Base-by-base conservation (phyloP, 2,797 vertebrate species). In the Tapera naevia region DNA sequence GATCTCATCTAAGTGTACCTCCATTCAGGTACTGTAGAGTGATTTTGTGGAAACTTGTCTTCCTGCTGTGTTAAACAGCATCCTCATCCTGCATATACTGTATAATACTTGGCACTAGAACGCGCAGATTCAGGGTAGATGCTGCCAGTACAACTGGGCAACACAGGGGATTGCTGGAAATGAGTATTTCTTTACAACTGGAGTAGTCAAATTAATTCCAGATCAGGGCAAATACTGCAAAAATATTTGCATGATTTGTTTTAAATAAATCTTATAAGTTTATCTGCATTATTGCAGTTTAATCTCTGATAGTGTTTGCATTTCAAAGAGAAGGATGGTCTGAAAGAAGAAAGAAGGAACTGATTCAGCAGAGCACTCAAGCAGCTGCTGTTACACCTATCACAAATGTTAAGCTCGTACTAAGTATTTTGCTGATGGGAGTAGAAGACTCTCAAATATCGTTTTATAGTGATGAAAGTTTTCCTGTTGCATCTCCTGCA, bases 281-380 rank as follows among this genome's bases (percentile, higher is more conserved):
- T 91, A 92, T 89, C 93, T 92, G 45, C 12, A 2, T 87, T 86
- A 53, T 41, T 90, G 67, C 33, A 91, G 89, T 88, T 80, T 80
- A 95, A 83, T 92, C 91, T 91, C 62, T 74, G 89, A 70, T 46
- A 70, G 28, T 23, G 93, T 73, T 87, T 94, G 85, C 80, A 93
- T 93, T 96, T 88, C 96, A 92, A 94, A 96, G 78, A 30, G 54
- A 84, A 85, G 95, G 91, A 93, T 46, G 45, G 28, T 75, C 43
- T 95, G 84, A 37, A 92, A 80, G 75, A 58, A 88, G 79, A 65
- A 88, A 72, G 91, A 95, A 96, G 79, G 81, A 96, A 91, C 87
- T 96, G 93, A 96, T 89, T 96, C 94, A 96, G 93, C 92, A 94
- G 16, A 58, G 50, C 61, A 32, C 46, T 83, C n/a, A 23, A 56